These are phyloP conservation scores for Parotocinclus haroldoi DNA, from an alignment of 2,797 vertebrate species.

Conservation along the genomic window DNA sequence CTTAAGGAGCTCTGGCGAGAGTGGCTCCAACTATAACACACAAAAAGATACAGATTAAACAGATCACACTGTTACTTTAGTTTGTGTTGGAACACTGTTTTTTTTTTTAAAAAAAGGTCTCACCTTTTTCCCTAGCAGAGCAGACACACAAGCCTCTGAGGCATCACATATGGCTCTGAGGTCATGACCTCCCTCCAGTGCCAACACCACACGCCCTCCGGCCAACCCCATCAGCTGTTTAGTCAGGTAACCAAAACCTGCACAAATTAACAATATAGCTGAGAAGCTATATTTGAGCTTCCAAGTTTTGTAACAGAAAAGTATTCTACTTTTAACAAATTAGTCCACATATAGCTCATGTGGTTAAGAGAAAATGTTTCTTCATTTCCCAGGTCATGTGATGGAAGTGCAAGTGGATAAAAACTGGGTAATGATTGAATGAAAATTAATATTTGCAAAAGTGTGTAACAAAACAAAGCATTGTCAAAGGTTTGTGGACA, in stretches of 20 bases:
- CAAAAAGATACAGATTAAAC: constrained; percentile 16
- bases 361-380: too few species aligned
- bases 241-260: constrained; percentile 94
- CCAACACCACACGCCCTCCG: constrained; percentile 84
- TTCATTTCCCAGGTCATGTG: too few species aligned
- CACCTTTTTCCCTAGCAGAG: constrained; percentile 34
- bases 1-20: constrained; percentile 21
- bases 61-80: neutral
- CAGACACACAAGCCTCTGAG: constrained; percentile 68
- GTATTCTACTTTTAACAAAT: too few species aligned
- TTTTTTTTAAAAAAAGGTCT: neutral
- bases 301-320: too few species aligned
- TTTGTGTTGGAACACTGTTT: neutral
- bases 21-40: constrained; percentile 25
- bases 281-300: too few species aligned
- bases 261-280: too few species aligned
- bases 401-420: too few species aligned
- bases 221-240: constrained; percentile 92
- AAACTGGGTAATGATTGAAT: too few species aligned
- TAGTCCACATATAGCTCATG: too few species aligned
- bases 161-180: constrained; percentile 95
- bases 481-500: too few species aligned
- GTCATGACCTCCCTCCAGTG: constrained; percentile 94
- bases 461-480: too few species aligned
- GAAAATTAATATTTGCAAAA: too few species aligned